phyloP scores from a whole-genome alignment of 2,797 vertebrate genomes.

The Microtus californicus region DNA sequence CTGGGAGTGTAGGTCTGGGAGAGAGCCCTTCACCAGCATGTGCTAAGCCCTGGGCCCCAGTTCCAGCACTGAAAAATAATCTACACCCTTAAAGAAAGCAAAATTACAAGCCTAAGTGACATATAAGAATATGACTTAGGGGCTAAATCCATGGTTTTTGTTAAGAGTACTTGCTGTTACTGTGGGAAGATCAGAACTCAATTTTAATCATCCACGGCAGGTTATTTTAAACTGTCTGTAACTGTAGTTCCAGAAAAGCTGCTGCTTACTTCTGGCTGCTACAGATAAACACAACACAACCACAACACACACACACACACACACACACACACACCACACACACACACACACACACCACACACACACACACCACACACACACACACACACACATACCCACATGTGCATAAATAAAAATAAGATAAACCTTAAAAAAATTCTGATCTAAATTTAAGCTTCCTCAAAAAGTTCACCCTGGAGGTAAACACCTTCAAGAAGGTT shows the following conservation, averaged over 20 bases:
- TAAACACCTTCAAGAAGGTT: slow-evolving; percentile 8
- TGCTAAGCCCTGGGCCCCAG: no score
- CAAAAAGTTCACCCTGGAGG: slow-evolving; percentile 5
- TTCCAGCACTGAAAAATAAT: neutral
- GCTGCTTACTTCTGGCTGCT: neutral
- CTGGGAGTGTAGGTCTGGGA: neutral
- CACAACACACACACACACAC: neutral
- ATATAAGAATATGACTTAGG: neutral
- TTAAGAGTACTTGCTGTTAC: neutral
- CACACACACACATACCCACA: neutral
- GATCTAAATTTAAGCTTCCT: neutral
- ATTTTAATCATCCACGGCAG: neutral
- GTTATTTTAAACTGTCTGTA: neutral
- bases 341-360: no score
- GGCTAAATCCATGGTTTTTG: neutral
- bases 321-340: neutral
- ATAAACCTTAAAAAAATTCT: neutral
- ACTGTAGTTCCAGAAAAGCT: neutral
- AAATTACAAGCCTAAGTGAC: neutral
- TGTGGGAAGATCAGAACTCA: neutral
- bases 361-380: neutral
- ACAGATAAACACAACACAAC: no score
- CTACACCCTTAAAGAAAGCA: neutral
- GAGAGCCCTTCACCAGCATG: no score
- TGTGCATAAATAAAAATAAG: neutral